Conservation (phyloP, 2,113 vertebrate species). For the Anthoscopus minutus region DNA sequence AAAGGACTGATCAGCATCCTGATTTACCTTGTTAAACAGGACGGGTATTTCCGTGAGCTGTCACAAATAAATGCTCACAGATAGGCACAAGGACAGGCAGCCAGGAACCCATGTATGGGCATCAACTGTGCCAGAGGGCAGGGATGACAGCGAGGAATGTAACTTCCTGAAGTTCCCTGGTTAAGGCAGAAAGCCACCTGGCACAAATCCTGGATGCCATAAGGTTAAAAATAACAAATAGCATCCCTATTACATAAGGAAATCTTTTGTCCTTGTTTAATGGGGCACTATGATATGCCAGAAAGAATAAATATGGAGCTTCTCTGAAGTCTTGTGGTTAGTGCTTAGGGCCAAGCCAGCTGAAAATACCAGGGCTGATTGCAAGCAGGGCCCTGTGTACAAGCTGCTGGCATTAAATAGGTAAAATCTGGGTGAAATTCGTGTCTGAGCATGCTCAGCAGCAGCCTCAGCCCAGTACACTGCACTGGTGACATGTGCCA, state of each 20-base stretch:
- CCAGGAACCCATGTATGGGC: constrained; percentile 18
- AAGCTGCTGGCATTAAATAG: not conserved
- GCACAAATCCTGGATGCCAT: not conserved
- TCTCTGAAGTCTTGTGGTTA: not conserved
- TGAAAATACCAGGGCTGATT: not conserved
- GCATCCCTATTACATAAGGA: not conserved
- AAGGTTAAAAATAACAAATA: constrained; percentile 41
- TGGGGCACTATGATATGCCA: accelerated
- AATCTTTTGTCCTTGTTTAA: not conserved
- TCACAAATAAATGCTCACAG: not conserved
- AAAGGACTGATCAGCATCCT: not conserved
- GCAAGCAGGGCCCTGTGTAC: not conserved
- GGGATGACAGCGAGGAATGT: not conserved
- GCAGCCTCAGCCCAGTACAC: not conserved
- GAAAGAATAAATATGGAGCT: not conserved
- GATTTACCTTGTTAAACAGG: not conserved
- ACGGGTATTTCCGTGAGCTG: not conserved
- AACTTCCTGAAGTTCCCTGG: not conserved
- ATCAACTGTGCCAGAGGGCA: not conserved
- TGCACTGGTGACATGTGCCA: not conserved
- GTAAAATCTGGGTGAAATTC: not conserved
- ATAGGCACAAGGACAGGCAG: not conserved
- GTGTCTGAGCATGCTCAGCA: accelerated
- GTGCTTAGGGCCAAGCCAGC: not conserved
- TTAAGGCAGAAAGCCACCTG: constrained; percentile 23